A percentile compares a stretch with the other conserved stretches of the same genome.
These are phyloP conservation scores for Nipponacmea schrenckii DNA, from an alignment of 2,888 invertebrate species.

Conservation along the genomic window DNA sequence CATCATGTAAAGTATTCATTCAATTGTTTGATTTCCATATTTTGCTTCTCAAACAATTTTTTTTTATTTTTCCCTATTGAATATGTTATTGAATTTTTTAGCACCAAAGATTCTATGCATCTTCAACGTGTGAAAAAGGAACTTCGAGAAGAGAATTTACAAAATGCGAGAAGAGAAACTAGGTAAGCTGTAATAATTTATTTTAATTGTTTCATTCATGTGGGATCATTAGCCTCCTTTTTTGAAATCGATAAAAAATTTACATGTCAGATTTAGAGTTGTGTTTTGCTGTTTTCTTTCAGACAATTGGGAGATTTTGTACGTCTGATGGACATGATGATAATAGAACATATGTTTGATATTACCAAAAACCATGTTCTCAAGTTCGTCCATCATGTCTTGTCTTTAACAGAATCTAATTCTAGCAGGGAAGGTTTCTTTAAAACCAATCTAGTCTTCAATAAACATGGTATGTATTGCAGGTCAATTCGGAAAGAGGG, in stretches of 20 bases:
- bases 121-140: constrained; percentile 61
- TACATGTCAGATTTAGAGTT: not conserved
- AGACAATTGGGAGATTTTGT: constrained; percentile 65
- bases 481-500: too few relatives aligned
- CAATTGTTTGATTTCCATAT: too few relatives aligned
- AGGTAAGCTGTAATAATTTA: constrained; percentile 37
- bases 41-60: too few relatives aligned
- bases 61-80: too few relatives aligned
- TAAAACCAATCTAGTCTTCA: constrained; percentile 57
- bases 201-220: not conserved
- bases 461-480: constrained; percentile 48
- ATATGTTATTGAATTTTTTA: constrained; percentile 28
- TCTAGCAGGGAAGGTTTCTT: constrained; percentile 57
- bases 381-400: constrained; percentile 52
- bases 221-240: not conserved
- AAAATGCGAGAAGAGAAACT: constrained; percentile 59
- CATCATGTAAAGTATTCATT: too few relatives aligned
- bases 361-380: constrained; percentile 57
- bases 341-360: constrained; percentile 62
- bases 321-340: constrained; percentile 63
- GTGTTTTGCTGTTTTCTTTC: constrained; percentile 20
- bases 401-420: constrained; percentile 37
- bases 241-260: too few relatives aligned
- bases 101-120: constrained; percentile 64
- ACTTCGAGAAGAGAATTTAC: constrained; percentile 58